Percentiles rank a stretch among this genome's conserved stretches.
These are phyloP conservation scores for Ianthella basta DNA, from an alignment of 37 sponge, comb jelly and placozoan genomes.

Conservation along the genomic window DNA sequence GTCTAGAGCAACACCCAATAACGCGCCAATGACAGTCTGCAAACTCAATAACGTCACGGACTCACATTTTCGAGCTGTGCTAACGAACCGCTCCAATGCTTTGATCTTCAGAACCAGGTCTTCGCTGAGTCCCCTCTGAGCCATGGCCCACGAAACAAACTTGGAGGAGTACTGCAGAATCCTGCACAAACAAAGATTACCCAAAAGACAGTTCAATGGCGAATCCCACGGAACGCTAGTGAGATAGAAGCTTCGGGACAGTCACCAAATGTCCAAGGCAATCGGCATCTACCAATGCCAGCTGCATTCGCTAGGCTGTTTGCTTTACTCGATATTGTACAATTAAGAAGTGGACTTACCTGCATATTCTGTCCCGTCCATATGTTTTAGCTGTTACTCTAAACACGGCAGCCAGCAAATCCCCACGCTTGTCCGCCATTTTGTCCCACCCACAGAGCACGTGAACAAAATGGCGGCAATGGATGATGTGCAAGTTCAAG, in stretches of 20 bases:
- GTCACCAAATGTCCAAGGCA: too few species aligned
- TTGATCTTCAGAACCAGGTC: conserved; percentile 43
- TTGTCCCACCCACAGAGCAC: background rate
- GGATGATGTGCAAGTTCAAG: conserved; percentile 29
- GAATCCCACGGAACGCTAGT: too few species aligned
- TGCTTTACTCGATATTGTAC: too few species aligned
- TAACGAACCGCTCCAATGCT: conserved; percentile 57
- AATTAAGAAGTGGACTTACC: conserved; percentile 23
- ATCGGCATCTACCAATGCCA: too few species aligned
- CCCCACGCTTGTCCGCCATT: background rate
- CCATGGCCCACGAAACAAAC: conserved; percentile 59
- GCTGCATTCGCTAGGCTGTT: too few species aligned
- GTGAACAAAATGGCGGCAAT: conserved; percentile 22
- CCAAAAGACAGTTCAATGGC: too few species aligned
- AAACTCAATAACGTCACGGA: background rate
- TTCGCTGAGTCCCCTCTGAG: conserved; percentile 19
- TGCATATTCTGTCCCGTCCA: conserved; percentile 77
- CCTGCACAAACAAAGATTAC: conserved; percentile 28
- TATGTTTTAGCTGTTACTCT: conserved; percentile 57
- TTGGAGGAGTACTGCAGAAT: conserved; percentile 71
- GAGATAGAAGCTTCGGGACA: too few species aligned
- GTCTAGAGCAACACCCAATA: too few species aligned
- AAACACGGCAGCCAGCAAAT: conserved; percentile 36
- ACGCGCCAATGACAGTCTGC: background rate
- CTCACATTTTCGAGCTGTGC: conserved; percentile 80